Evolutionary conservation across 2,888 invertebrate genomes (phyloP), one percentile per base, ranked within the genome.

Genomic region (Podotricha telesiphe): DNA sequence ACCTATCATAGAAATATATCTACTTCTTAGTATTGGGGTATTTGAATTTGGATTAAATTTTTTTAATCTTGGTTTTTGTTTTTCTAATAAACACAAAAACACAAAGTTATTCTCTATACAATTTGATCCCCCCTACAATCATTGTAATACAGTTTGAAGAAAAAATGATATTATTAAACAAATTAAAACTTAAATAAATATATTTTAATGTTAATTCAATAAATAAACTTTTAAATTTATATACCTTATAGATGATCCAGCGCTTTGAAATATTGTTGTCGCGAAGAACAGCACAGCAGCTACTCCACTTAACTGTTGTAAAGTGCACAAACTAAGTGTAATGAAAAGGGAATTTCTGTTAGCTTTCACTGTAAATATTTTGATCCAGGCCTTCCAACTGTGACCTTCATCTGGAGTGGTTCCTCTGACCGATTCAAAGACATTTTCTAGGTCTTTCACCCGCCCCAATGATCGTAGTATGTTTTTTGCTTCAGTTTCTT

Each of bases 281-380:
- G 82, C 78, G 66, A 81, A 84, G 62, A 83, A 83, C 59, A 82
- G 62, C 0, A 83, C 81, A 3, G 82, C 82, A 2, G 81, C 80
- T 0, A 84, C 80, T 0, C 84, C 84, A 20, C 82, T 83, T 5
- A 77, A 62, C 58, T 80, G 78, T 48, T 80, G 79, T 22, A 79
- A 58, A 0, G 79, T 80, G 56, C 80, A 80, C 13, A 84, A 72
- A 48, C 75, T 80, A 2, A 83, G 58, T 0, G 82, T 83, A 56
- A 84, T 83, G 62, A 82, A 79, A 3, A 84, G 76, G 0, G 82
- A 79, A 47, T 75, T 74, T 17, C 83, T 78, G 45, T 84, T 84
- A 0, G 81, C 74, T 58, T 80, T 84, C 7, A 80, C 80, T 0
- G 84, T 82, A 58, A 84, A 83, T 55, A 84, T 82, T 70, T 83